Evolutionary conservation across 2,888 invertebrate genomes (phyloP), one percentile per base, ranked within the genome.

Genomic region (Platycheirus albimanus): DNA sequence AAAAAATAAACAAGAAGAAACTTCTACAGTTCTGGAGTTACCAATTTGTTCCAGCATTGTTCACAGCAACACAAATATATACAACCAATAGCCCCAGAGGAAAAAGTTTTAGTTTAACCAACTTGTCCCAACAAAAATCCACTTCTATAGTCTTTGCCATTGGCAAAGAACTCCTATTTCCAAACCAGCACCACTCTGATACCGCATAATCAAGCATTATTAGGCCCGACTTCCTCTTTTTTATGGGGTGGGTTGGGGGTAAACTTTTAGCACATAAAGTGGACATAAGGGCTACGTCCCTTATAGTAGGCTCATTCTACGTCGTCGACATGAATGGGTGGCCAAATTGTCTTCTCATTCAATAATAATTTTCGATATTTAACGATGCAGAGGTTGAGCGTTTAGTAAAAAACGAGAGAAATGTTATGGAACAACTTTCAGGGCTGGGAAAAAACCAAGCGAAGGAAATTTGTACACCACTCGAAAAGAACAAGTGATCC

Each of bases 361-460:
- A 83, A 83, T 83, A 83, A 83, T 83, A 72, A 74, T 83, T 83
- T 83, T 63, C 83, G 78, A 83, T 78, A 78, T 78, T 78, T 78
- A 83, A 74, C 78, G 58, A 74, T 67, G 43, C 56, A 24, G 36
- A 3, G 51, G 30, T 38, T 38, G 24, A 51, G 11, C 17, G 19
- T 64, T 64, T 41, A 45, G n/a, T n/a, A 19, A 17, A 20, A 19
- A 19, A 8, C 43, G 20, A n/a, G 19, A 20, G n/a, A 6, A n/a
- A 38, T 41, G 38, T 20, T 56, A 17, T 13, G 11, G 71, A 63
- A 36, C 4, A 81, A 81, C 71, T 83, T 83, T 78, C 67, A 43
- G 72, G 74, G 83, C 72, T 45, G 77, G 51, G 54, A 64, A 69
- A 76, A 38, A 28, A 69, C 20, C 30, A 41, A 43, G 3, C 45